Evolutionary conservation across 2,797 vertebrate species (phyloP), one percentile per base, ranked within the genome.

Genomic region (Leptatherina wallacei): DNA sequence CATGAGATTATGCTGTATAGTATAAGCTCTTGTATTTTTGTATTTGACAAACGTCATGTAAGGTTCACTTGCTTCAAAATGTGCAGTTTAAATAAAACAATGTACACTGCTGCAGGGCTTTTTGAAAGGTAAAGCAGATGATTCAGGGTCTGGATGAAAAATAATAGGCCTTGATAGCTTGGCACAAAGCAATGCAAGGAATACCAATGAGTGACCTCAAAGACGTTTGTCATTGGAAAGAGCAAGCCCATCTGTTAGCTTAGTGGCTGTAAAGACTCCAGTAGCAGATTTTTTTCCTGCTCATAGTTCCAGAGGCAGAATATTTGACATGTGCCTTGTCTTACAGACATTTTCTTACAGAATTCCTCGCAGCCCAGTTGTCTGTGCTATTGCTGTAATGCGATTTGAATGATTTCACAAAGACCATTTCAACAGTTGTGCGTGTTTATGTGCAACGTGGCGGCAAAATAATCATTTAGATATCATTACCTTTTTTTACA

Each of bases 121-220:
- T 29, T 67, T 59, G 59, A 79, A 71, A 78, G 72, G 81, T 65
- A 73, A 77, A 71, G 69, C 27, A 33, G 47, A 69, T 64, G 73
- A 87, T 75, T 65, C 63, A 63, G 69, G 62, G 66, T 73, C 54
- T 71, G 64, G 30, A 69, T 68, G 61, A 75, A 76, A 75, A 75
- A 73, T 20, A 72, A 73, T 30, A 79, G 77, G 67, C 73, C 62
- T 69, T 79, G 57, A 76, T 79, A 83, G 61, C 77, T 69, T 69
- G 58, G 79, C 67, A 73, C 55, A 65, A 66, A 85, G 84, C 70
- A 71, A 70, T 63, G 63, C 49, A 66, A 75, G 51, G 88, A 88
- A 92, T 89, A 90, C 78, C 81, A 91, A 90, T 85, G 78, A 84
- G 61, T 80, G 80, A 85, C 82, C 87, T 83, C 60, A 76, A 66